Conservation (phyloP, 2,888 invertebrate genomes). For the Xanthorhoe designata region DNA sequence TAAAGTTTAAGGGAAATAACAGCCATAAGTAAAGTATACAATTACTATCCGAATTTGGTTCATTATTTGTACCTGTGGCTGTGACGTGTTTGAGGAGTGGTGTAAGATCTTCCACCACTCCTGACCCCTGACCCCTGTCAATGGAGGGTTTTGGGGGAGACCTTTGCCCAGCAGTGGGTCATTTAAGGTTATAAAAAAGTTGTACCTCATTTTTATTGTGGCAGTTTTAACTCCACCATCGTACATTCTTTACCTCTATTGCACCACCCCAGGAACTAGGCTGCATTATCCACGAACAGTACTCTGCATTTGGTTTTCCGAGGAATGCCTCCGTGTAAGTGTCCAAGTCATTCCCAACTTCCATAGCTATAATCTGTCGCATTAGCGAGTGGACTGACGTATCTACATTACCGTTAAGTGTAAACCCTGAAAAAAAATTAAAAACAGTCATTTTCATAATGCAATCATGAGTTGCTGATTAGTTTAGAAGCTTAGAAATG, state of each 20-base stretch:
- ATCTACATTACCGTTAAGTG: conserved; percentile 91
- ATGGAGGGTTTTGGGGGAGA: no score
- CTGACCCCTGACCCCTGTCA: no score
- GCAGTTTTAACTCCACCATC: no score
- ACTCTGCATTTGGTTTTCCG: conserved; percentile 93
- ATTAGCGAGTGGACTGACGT: conserved; percentile 90
- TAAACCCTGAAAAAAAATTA: conserved; percentile 79
- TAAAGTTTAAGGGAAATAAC: no score
- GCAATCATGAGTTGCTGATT: background rate
- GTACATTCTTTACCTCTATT: conserved; percentile 87
- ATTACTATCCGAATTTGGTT: no score
- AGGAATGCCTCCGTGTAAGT: conserved; percentile 95
- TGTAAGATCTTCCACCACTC: no score
- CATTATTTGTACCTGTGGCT: no score
- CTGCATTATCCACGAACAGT: conserved; percentile 95
- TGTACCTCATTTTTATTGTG: no score
- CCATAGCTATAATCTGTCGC: conserved; percentile 94
- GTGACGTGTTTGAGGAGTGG: no score
- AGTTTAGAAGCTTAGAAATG: background rate
- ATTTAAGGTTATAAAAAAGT: no score
- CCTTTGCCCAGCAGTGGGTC: no score
- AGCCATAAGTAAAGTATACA: no score
- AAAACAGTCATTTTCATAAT: background rate
- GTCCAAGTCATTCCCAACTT: conserved; percentile 90
- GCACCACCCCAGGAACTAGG: conserved; percentile 98